Base-by-base conservation (phyloP, 1,140 invertebrate species). In the Acromyrmex charruanus region DNA sequence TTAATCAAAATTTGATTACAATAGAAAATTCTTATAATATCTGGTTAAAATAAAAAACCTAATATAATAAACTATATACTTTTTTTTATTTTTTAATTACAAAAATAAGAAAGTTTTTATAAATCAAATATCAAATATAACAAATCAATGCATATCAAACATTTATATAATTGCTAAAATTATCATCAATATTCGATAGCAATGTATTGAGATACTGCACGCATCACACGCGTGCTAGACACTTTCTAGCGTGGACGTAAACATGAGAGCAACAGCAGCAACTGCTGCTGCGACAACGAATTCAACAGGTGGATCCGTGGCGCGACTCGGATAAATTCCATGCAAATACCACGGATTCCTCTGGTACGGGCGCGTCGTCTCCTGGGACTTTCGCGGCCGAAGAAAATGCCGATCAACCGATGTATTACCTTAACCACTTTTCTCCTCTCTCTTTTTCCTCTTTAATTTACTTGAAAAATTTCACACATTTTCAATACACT, bases 201-300 rank as follows among this genome's bases (percentile, higher is more conserved):
- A 28, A n/a, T 39, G 28, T 44, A 71, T 58, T 44, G 31, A 59
- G 21, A 16, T 16, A 25, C 16, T 71, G 39, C 80, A 69, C 53
- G 66, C 49, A 12, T 65, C 14, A 18, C 31, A 61, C 66, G 31
- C 61, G 59, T 53, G 74, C 21, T 16, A 69, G 72, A 79, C 49
- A 79, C 63, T 85, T 79, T 77, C 82, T 79, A 79, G 39, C 35
- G n/a, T 58, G 18, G 35, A 77, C 55, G 80, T 84, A 84, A 84
- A 84, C 68, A 82, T 35, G 31, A 35, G 51, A 77, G 31, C 16
- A 7, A n/a, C 68, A 39, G 10, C 14, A 16, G 44, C 44, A 1
- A 28, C 31, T 12, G 3, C 61, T 28, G 21, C 25, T 51, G 21
- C 39, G 53, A 12, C 25, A n/a, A 63, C 39, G 44, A 77, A 77